Evolutionary conservation across 2,113 vertebrate species (phyloP).

Genomic region (Nycticebus coucang): DNA sequence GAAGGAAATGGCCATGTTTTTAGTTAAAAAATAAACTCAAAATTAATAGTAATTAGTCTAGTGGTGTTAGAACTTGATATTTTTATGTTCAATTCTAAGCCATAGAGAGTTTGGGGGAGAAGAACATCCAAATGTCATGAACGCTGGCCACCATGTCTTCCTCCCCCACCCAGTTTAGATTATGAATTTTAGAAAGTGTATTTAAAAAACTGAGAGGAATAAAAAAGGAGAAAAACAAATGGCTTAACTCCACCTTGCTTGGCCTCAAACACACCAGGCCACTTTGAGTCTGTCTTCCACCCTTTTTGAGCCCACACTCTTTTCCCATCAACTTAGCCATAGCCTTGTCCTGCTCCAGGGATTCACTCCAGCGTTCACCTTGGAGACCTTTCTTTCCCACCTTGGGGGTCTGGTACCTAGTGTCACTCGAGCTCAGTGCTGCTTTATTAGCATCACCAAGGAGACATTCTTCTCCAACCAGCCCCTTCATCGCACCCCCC

Average conservation of each 20-base stretch:
- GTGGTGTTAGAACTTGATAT: background rate
- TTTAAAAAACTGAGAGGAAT: background rate
- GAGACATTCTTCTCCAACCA: background rate
- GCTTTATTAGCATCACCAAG: background rate
- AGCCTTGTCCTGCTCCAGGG: background rate
- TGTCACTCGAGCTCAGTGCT: background rate
- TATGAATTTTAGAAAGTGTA: background rate
- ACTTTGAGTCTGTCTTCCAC: no score
- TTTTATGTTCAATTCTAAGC: background rate
- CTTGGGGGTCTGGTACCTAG: background rate
- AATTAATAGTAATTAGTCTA: background rate
- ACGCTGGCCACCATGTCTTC: background rate
- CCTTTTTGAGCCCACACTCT: background rate
- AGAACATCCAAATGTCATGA: background rate
- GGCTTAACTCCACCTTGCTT: background rate
- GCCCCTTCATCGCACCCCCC: background rate
- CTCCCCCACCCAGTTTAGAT: background rate
- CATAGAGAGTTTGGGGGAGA: background rate
- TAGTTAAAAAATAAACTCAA: background rate
- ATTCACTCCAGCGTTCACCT: background rate
- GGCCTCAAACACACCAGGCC: background rate
- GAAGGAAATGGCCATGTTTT: slow-evolving; percentile 28
- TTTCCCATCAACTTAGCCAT: background rate
- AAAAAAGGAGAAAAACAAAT: background rate
- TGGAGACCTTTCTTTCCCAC: background rate